phyloP scores from a whole-genome alignment of 2,888 invertebrate genomes.

The Ariolimax columbianus region DNA sequence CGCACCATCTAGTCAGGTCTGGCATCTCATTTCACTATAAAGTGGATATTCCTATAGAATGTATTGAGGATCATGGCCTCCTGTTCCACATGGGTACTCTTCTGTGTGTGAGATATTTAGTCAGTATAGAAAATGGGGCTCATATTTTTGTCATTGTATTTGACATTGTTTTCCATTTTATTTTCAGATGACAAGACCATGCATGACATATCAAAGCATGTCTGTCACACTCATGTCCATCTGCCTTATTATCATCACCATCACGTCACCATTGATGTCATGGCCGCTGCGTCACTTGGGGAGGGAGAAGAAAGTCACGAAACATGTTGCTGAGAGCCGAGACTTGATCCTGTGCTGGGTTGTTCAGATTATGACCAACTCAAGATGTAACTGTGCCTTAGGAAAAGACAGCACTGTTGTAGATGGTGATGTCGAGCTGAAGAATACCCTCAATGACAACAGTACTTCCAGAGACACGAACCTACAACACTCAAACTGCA shows the following conservation, averaged over 20 bases:
- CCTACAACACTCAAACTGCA: neutral
- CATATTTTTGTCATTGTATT: too few relatives aligned
- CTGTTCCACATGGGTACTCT: too few relatives aligned
- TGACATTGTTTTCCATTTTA: neutral
- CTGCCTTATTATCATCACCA: neutral
- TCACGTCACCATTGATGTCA: neutral
- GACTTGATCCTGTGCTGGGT: conserved; percentile 40
- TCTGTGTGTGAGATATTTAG: too few relatives aligned
- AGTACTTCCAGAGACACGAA: too few relatives aligned
- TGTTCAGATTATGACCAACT: conserved; percentile 27
- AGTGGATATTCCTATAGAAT: too few relatives aligned
- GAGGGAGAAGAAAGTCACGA: conserved; percentile 4
- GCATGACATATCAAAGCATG: conserved; percentile 25
- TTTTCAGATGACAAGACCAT: conserved; percentile 35
- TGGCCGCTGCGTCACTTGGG: conserved; percentile 27
- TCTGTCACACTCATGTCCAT: neutral
- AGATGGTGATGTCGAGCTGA: neutral
- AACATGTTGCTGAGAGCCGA: neutral
- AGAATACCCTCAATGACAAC: neutral
- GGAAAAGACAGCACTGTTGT: neutral
- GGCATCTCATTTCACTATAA: too few relatives aligned
- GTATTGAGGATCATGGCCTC: too few relatives aligned
- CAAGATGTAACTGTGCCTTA: neutral
- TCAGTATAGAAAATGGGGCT: too few relatives aligned
- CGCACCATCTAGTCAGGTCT: too few relatives aligned